A percentile compares a stretch with the other conserved stretches of the same genome.
Evolutionary conservation across 92 coral and sea anemone genomes (phyloP).

Genomic region (Micromussa lordhowensis): DNA sequence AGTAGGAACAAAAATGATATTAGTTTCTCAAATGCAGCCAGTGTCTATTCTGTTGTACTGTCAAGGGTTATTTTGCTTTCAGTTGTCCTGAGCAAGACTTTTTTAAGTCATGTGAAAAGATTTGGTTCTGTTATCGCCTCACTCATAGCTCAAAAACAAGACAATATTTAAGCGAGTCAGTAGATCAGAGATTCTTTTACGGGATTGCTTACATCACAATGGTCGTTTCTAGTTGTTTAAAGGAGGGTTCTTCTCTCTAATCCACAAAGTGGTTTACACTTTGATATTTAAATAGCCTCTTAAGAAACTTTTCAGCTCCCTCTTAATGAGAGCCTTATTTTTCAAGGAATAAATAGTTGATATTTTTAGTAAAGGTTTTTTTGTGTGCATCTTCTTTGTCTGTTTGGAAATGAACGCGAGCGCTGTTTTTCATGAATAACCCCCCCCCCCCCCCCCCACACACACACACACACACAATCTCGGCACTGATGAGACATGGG

Average conservation of each 20-base stretch:
- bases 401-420: not conserved
- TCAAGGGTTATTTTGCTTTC: not conserved
- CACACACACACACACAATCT: too few species aligned
- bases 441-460: too few species aligned
- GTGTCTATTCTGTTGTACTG: not conserved
- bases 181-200: not conserved
- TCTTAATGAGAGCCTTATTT: conserved; percentile 11
- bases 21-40: not conserved
- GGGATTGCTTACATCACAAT: not conserved
- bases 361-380: not conserved
- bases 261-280: not conserved
- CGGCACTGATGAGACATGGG: too few species aligned
- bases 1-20: not conserved
- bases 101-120: too few species aligned
- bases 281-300: not conserved
- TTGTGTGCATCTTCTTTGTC: not conserved
- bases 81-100: not conserved
- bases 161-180: not conserved
- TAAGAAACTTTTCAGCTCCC: not conserved
- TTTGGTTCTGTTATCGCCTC: not conserved
- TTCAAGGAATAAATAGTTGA: conserved; percentile 17
- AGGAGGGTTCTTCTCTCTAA: not conserved
- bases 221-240: not conserved
- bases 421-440: not conserved
- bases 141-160: not conserved